Evolutionary conservation across 2,113 vertebrate genomes (phyloP), one percentile per base, ranked within the genome.

Genomic region (Erythrocercus mccallii): DNA sequence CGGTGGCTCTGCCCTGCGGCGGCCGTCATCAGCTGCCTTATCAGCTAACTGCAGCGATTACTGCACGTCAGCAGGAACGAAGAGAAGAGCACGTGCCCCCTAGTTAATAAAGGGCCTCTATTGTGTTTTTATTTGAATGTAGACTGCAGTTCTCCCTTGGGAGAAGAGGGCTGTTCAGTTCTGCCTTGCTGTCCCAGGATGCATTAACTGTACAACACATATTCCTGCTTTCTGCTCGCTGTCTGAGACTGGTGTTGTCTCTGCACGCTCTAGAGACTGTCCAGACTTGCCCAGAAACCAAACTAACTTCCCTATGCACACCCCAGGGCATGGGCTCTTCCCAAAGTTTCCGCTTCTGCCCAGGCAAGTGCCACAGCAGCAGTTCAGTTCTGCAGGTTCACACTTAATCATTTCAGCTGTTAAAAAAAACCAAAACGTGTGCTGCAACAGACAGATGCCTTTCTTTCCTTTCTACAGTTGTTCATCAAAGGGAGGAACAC

Each of bases 11-110:
- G 62, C 40, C 54, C 48, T 14, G 72, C 33, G 3, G 35, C 4
- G 14, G 19, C 78, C 20, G 6, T 6, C 48, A 8, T 4, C 85
- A 19, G 42, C 57, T 17, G 0, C 42, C 58, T 24, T 3, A 6
- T 14, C 86, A 6, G 33, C 33, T 20, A 30, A 5, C 37, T 25
- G 69, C 40, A 9, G 45, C 5, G 54, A 53, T 16, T 8, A 3
- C 21, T n/a, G 61, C 20, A 1, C 7, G 4, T 10, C 74, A n/a
- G 53, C 53, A 31, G 37, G 15, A 68, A 31, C 8, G 6, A 23
- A 60, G 51, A n/a, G 35, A 69, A 45, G 30, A n/a, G 47, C n/a
- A 5, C 1, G 0, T 7, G 44, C 2, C 4, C 6, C 10, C 33
- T 11, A 12, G 33, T 56, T 69, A 54, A 37, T 21, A 25, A 47